These are phyloP conservation scores for Diachasmimorpha longicaudata DNA, from an alignment of 1,140 invertebrate genomes.

Conservation along the genomic window DNA sequence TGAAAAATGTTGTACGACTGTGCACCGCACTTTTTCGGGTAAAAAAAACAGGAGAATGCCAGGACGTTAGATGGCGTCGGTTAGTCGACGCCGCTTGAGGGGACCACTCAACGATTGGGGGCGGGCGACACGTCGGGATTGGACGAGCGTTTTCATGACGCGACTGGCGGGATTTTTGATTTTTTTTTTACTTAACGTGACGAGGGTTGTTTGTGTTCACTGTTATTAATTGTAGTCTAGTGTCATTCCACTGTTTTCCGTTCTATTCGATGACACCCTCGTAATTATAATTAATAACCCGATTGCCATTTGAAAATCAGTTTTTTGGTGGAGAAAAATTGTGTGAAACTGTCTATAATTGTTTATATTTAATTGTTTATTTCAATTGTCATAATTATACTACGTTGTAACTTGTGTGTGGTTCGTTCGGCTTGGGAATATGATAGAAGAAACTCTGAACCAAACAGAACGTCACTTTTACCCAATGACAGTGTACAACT, in stretches of 20 bases:
- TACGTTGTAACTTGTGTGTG: too few relatives aligned
- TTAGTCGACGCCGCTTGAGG: constrained; percentile 48
- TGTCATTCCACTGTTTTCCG: too few relatives aligned
- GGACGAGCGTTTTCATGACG: neutral
- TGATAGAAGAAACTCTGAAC: neutral
- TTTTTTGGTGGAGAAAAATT: too few relatives aligned
- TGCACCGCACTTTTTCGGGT: constrained; percentile 17
- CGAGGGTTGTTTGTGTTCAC: neutral
- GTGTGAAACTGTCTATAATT: too few relatives aligned
- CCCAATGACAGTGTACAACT: neutral
- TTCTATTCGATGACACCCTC: too few relatives aligned
- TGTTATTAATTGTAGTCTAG: neutral
- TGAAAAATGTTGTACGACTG: constrained; percentile 41
- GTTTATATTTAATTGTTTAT: too few relatives aligned
- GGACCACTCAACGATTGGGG: neutral
- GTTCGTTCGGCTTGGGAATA: too few relatives aligned
- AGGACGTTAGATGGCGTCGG: constrained; percentile 63
- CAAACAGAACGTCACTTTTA: neutral
- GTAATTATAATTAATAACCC: neutral
- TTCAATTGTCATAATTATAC: too few relatives aligned
- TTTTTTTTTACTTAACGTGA: neutral
- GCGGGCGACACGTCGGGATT: neutral
- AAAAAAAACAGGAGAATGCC: constrained; percentile 55
- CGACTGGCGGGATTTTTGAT: neutral
- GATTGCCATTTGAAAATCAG: neutral